These are phyloP conservation scores for Hippasteria phrygiana DNA, from an alignment of 53 echinoderm and acorn worm species.

Conservation along the genomic window DNA sequence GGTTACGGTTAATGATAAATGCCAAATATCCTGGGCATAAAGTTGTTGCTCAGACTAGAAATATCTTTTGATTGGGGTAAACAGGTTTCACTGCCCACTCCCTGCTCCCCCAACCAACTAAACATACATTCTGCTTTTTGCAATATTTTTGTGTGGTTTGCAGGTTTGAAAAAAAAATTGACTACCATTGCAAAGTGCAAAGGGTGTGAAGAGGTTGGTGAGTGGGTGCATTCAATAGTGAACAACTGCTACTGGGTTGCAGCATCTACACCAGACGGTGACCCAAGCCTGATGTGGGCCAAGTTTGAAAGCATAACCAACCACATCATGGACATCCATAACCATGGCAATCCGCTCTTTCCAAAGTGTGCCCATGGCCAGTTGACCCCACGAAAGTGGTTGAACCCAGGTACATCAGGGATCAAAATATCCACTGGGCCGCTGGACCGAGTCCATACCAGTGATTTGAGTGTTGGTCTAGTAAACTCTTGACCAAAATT, in stretches of 20 bases:
- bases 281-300: conserved; percentile 27
- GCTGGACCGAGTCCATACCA: too few relatives aligned
- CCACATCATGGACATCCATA: conserved; percentile 12
- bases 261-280: conserved; percentile 16
- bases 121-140: too few relatives aligned
- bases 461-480: too few relatives aligned
- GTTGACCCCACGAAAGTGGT: not conserved
- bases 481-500: too few relatives aligned
- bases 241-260: conserved; percentile 48
- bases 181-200: not conserved
- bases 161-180: conserved; percentile 27
- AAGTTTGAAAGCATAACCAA: not conserved
- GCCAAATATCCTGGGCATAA: too few relatives aligned
- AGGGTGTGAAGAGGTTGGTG: not conserved
- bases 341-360: not conserved
- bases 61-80: too few relatives aligned
- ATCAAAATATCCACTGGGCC: too few relatives aligned
- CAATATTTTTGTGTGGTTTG: too few relatives aligned
- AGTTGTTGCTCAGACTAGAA: too few relatives aligned
- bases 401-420: conserved; percentile 36
- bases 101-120: too few relatives aligned
- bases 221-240: not conserved
- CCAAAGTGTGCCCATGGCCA: not conserved
- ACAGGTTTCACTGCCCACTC: too few relatives aligned
- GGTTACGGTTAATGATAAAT: too few relatives aligned